These are phyloP conservation scores for Enteromius fasciolatus DNA, from an alignment of 2,797 vertebrate genomes.

Conservation along the genomic window DNA sequence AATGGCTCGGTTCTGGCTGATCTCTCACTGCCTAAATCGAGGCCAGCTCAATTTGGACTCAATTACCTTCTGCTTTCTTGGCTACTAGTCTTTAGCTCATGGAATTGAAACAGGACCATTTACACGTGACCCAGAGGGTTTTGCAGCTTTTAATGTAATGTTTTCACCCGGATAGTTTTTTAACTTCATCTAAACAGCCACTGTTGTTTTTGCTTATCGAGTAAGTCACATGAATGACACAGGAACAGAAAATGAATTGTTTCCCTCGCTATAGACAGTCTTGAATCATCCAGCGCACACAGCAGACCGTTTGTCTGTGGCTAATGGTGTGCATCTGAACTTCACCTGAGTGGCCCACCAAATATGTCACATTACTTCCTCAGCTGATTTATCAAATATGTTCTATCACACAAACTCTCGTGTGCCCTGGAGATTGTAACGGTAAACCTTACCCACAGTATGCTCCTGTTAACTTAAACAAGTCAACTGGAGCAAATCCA, in stretches of 20 bases:
- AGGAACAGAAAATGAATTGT: conserved; percentile 34
- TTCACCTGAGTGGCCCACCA: conserved; percentile 27
- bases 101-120: conserved; percentile 35
- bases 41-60: conserved; percentile 62
- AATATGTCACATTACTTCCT: conserved; percentile 37
- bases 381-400: conserved; percentile 42
- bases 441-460: conserved; percentile 5
- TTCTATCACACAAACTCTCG: conserved; percentile 20
- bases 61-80: conserved; percentile 57
- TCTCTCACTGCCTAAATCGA: conserved; percentile 36
- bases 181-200: conserved; percentile 12
- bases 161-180: neutral
- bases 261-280: neutral
- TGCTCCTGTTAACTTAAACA: conserved; percentile 45
- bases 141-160: neutral
- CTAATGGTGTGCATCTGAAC: conserved; percentile 47
- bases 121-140: neutral
- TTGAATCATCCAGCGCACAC: conserved; percentile 2
- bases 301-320: conserved; percentile 36
- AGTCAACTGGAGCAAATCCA: conserved; percentile 28
- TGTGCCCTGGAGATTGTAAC: conserved; percentile 29
- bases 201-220: conserved; percentile 20
- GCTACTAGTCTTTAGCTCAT: conserved; percentile 43
- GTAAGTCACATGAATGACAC: conserved; percentile 31
- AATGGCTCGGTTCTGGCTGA: conserved; percentile 65